A percentile compares a stretch with the other conserved stretches of the same genome.
Evolutionary conservation across 2,888 invertebrate genomes (phyloP).

Genomic region (Chaitophorus viminalis): DNA sequence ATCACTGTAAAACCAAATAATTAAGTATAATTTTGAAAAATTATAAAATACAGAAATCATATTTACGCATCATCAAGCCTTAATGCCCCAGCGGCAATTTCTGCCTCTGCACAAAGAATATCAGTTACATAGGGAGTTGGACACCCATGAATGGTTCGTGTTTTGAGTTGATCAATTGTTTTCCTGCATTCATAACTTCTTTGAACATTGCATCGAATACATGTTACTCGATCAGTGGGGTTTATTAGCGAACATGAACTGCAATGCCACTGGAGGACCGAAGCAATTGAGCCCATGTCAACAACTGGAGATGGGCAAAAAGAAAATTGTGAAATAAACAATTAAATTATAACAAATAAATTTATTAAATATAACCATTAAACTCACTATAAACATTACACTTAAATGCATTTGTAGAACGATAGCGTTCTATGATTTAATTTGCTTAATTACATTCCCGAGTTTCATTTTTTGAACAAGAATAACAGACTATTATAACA

Average conservation of each 20-base stretch:
- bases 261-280: conserved; percentile 94
- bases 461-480: conserved; percentile 11
- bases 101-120: conserved; percentile 54
- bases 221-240: conserved; percentile 85
- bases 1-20: conserved; percentile 10
- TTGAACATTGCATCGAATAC: conserved; percentile 80
- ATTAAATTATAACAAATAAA: neutral
- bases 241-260: conserved; percentile 88
- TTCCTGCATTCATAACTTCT: conserved; percentile 67
- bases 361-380: neutral
- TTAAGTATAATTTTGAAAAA: neutral
- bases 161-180: conserved; percentile 69
- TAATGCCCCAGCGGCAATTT: conserved; percentile 48
- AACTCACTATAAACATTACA: conserved; percentile 44
- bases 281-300: conserved; percentile 89
- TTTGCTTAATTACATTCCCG: neutral
- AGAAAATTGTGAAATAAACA: neutral
- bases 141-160: conserved; percentile 65
- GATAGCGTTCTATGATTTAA: neutral
- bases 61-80: conserved; percentile 55
- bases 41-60: neutral
- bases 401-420: conserved; percentile 49
- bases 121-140: conserved; percentile 60
- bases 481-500: too few species aligned
- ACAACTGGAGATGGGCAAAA: conserved; percentile 12